Conservation (phyloP, 2,113 vertebrate genomes). For the Callospermophilus lateralis region DNA sequence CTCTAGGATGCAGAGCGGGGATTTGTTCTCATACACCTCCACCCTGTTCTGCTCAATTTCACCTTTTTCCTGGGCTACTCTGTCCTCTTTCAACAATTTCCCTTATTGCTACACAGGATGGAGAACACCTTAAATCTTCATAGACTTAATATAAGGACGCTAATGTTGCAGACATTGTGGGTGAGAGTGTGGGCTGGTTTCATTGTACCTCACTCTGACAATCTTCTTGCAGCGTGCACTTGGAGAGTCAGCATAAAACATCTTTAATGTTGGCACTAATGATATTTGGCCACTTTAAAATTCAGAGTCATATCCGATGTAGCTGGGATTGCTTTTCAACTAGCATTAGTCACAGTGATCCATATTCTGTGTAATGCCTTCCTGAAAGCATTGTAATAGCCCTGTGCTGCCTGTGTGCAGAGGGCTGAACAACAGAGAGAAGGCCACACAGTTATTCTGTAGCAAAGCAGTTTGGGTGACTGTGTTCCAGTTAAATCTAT, state of each 20-base stretch:
- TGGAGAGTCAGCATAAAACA: slow-evolving; percentile 47
- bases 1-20: not conserved
- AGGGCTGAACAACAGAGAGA: not conserved
- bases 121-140: not conserved
- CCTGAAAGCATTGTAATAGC: not conserved
- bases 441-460: not conserved
- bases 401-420: not conserved
- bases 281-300: slow-evolving; percentile 49
- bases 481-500: not conserved
- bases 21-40: not conserved
- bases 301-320: not conserved
- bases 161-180: not conserved
- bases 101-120: not conserved
- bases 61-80: not conserved
- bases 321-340: slow-evolving; percentile 23
- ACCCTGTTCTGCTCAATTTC: not conserved
- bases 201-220: not conserved
- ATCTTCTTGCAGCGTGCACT: not conserved
- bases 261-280: slow-evolving; percentile 13
- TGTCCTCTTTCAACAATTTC: not conserved
- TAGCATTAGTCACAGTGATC: not conserved
- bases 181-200: not conserved
- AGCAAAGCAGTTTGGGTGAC: not conserved
- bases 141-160: not conserved
- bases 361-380: not conserved